Evolutionary conservation across 2,888 invertebrate species (phyloP), one percentile per base, ranked within the genome.

Genomic region (Troilus luridus): DNA sequence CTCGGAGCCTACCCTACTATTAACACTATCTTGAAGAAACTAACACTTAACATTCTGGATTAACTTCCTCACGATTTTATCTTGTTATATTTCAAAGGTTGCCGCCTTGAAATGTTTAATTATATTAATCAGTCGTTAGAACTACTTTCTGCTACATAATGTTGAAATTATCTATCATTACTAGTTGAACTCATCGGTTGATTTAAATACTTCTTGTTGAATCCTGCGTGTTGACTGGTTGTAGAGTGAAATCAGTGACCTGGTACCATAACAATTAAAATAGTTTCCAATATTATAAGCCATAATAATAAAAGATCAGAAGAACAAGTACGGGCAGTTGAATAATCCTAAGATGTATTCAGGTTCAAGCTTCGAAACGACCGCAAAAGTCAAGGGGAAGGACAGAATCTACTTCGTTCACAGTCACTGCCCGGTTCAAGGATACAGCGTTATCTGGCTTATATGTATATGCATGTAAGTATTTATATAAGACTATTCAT

Each of bases 321-420:
- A n/a, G 64, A n/a, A n/a, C 64, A n/a, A 8, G 64, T 64, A n/a
- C n/a, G 24, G 24, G 10, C 5, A 12, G 12, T 41, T 24, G 2
- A n/a, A n/a, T n/a, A n/a, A 0, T 1, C 6, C 0, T 1, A 77
- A 17, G 72, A 19, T 17, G 27, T 41, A 14, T 77, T 41, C 21
- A 77, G 9, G 72, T 77, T 77, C 72, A 27, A 17, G 72, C 72
- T 17, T 0, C 27, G 72, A 41, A 41, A 41, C 72, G 72, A 41
- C 72, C 72, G 12, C 72, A 41, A 77, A 41, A 77, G 72, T 77
- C 72, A 77, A 77, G 72, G 72, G 17, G 27, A 77, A 77, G 72
- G 72, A 41, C 72, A 41, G 27, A 24, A 41, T 77, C 41, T 0
- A 41, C 72, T 41, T 41, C 27, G 27, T 27, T 77, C 72, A 77